Base-by-base conservation (phyloP, 2,888 invertebrate species). In the Agrilus biguttatus region DNA sequence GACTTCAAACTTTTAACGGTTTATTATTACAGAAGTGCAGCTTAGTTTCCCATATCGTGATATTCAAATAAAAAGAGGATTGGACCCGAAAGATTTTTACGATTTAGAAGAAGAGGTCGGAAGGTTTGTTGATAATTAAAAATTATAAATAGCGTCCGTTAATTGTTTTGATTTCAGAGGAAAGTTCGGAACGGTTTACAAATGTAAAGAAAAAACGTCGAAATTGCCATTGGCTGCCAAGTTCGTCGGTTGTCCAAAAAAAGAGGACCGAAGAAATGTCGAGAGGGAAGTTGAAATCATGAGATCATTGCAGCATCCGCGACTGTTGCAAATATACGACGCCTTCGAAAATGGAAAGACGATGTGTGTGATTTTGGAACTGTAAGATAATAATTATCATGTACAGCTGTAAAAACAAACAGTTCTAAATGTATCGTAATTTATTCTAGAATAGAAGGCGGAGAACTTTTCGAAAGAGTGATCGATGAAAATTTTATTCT, bases 401-500 rank as follows among this genome's bases (percentile, higher is more conserved):
- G 14, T n/a, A 7, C 8, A 34, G 17, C 36, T 32, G 14, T 33
- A 14, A 33, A 14, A 17, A 38, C 21, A 23, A 8, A 23, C n/a
- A 40, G n/a, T 12, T 6, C 19, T 17, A 23, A 41, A 12, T 12
- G 19, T 4, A 28, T 28, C 17, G 13, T 19, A 33, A 19, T 23
- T 36, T 41, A 13, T 38, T 45, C 35, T 73, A 98, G 98, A 58
- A 92, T 99, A 55, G 85, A 88, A 60, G 98, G 98, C 8, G 98
- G 98, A 2, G 98, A 99, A 68, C 70, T 99, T 36, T 99, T 99
- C 65, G 98, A 99, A 67, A 77, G 98, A 42, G 96, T 98, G 19
- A 96, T 98, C 49, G 95, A 95, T 59, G 98, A 98, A 59, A 95
- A 95, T 67, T 98, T 97, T 62, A 80, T 97, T 44, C 72, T 98